Evolutionary conservation across 2,113 vertebrate species (phyloP), one percentile per base, ranked within the genome.

Genomic region (Canis aureus): DNA sequence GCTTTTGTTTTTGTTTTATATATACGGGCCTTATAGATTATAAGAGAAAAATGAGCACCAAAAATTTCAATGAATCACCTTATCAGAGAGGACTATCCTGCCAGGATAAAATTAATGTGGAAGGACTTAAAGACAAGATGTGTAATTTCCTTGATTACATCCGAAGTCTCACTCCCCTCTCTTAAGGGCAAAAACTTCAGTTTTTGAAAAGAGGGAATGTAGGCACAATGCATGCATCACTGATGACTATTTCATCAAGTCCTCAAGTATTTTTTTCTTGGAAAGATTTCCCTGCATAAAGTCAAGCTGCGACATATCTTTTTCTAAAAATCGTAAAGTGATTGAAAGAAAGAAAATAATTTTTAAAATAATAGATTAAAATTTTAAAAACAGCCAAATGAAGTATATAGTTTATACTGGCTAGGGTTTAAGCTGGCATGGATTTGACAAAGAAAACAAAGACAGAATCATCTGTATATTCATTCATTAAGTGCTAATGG

Each of bases 31-130:
- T 90, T 1, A 7, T 17, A 85, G 55, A 89, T 27, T 90, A 88
- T 91, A 59, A 95, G 90, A 95, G 93, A 97, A 98, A 95, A 97
- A 95, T 96, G 94, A 95, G 88, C 87, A 84, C 78, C 95, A 94
- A 97, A 92, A 98, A 69, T 79, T 95, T 97, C 90, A 92, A 8
- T 73, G 84, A 78, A 90, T 89, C 51, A 89, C 97, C 55, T 71
- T 96, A 90, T 95, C 97, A 71, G 81, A 91, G 97, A 92, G 92
- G 13, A 98, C 79, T 95, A 95, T 97, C 87, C 69, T 96, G 12
- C 91, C 98, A 78, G 92, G 95, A 51, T 85, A 97, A 66, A 94
- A 57, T 74, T 94, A 95, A 85, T 67, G 95, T 89, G 94, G 89
- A 97, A 80, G 74, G 97, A n/a, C 29, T 83, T 53, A 91, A 74